Base-by-base conservation (phyloP, 2,888 invertebrate genomes). In the Metacarcinus magister region DNA sequence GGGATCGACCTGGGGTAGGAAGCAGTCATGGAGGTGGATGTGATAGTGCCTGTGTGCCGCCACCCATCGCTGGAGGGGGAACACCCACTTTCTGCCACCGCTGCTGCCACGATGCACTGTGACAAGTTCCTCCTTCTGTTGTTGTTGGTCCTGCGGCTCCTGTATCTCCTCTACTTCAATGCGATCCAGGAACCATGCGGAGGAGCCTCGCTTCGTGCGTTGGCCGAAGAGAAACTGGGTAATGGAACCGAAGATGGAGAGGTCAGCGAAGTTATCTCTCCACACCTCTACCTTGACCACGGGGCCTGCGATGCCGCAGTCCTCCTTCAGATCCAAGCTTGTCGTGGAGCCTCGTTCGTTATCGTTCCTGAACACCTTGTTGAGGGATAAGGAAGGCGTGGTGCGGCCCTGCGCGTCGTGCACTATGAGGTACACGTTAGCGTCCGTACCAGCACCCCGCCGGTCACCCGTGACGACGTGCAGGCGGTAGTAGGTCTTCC, bases 401-500 rank as follows among this genome's bases (percentile, higher is more conserved):
- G 46, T 8, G 28, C 67, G 82, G 60, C 95, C 96, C 23, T 92
- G n/a, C 23, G 23, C 90, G 97, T 98, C 98, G 93, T 97, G 97
- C 1, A 98, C 96, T 19, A 97, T 97, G 4, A 97, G 97, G 96
- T 97, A 97, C 16, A 98, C 97, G 93, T 97, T 97, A 43, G 97
- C 97, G 96, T 98, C 97, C 0, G 97, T 97, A 0, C 97, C 97
- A 0, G 97, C 97, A 23, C 97, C 97, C 96, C 97, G 97, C 43
- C 97, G 97, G 96, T 98, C 98, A 0, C 98, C 98, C 0, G 98
- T 98, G 60, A 97, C 97, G 5, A 98, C 97, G 96, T 97, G 97
- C 7, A 98, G 97, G 32, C 96, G 96, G 54, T 96, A 96, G 46
- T 90, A 16, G 87, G 87, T 87, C 13, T 87, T 39, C 10, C 32